Conservation (phyloP, 2,888 invertebrate species). For the Pyrrhopygopsis socrates region DNA sequence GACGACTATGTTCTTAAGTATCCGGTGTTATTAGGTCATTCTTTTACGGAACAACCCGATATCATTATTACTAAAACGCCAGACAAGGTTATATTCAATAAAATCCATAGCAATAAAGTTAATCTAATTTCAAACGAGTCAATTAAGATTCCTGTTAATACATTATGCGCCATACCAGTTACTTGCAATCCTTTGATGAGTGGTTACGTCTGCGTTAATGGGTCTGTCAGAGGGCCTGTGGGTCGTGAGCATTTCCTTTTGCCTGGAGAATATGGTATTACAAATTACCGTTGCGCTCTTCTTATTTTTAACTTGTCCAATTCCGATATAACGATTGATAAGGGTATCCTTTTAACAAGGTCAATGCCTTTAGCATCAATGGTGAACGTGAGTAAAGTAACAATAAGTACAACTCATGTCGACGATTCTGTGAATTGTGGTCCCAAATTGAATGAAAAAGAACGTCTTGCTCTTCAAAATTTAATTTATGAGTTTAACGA, state of each 20-base stretch:
- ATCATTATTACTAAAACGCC: constrained; percentile 79
- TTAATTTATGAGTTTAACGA: constrained; percentile 11
- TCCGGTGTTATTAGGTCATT: constrained; percentile 77
- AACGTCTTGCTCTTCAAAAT: constrained; percentile 17
- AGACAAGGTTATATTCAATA: constrained; percentile 48
- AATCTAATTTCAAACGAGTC: not conserved
- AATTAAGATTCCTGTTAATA: not conserved
- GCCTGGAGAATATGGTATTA: not conserved
- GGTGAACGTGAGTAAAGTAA: not conserved
- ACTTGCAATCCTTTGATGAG: not conserved
- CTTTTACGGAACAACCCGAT: constrained; percentile 78
- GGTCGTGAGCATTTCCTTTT: not conserved
- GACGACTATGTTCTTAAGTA: constrained; percentile 74
- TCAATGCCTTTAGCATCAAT: not conserved
- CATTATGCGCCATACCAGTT: not conserved
- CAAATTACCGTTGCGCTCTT: not conserved
- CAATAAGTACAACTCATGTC: constrained; percentile 1
- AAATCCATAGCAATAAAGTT: not conserved
- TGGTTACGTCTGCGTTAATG: not conserved
- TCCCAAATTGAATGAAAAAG: constrained; percentile 23
- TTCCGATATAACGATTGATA: not conserved
- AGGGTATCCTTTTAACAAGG: not conserved
- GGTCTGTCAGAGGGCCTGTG: not conserved
- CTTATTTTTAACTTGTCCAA: constrained; percentile 10
- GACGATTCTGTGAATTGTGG: constrained; percentile 18